Evolutionary conservation across 2,113 vertebrate species (phyloP).

Genomic region (Caranx ignobilis): DNA sequence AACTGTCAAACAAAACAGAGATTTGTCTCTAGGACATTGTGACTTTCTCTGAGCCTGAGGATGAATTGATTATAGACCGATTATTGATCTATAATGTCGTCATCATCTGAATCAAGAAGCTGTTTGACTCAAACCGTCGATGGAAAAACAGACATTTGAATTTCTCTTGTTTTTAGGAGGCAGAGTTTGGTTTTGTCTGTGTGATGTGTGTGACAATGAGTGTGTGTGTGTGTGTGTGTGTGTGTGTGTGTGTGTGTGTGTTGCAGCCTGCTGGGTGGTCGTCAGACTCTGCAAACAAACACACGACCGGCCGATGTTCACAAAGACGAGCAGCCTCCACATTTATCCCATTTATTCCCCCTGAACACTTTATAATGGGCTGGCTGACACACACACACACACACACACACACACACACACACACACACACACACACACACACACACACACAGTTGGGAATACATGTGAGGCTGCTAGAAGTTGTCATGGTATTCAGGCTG

Average conservation of each 20-base stretch:
- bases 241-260: constrained; percentile 39
- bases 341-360: constrained; percentile 70
- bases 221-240: constrained; percentile 11
- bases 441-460: constrained; percentile 91
- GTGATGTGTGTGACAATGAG: constrained; percentile 18
- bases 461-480: constrained; percentile 94
- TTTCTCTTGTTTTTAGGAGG: background rate
- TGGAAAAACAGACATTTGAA: no score
- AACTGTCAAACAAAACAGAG: no score
- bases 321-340: constrained; percentile 64
- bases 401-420: constrained; percentile 89
- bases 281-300: constrained; percentile 66
- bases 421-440: constrained; percentile 90
- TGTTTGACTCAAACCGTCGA: no score
- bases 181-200: background rate
- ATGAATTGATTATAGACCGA: no score
- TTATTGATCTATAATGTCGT: no score
- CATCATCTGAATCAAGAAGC: no score
- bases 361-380: constrained; percentile 62
- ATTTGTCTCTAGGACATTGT: no score
- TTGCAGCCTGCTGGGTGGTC: constrained; percentile 65
- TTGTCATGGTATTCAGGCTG: constrained; percentile 96
- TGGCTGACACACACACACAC: constrained; percentile 18
- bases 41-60: no score
- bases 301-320: constrained; percentile 33